Conservation (phyloP, 2,888 invertebrate species). For the Mycogona germanica region DNA sequence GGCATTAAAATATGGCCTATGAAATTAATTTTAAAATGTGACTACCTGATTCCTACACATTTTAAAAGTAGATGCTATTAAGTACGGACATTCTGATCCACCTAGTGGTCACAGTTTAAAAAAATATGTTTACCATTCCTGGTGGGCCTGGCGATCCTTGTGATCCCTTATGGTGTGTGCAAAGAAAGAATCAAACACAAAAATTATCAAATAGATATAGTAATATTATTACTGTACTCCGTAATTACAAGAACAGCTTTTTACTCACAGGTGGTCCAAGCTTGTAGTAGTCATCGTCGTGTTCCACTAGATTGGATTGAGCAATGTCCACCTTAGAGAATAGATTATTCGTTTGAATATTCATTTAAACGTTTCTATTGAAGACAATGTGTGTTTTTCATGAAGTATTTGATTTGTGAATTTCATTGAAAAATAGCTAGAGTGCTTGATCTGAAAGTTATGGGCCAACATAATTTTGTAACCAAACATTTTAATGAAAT, state of each 20-base stretch:
- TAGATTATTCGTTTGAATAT: not conserved
- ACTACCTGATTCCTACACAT: too few relatives aligned
- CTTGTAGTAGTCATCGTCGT: slow-evolving; percentile 12
- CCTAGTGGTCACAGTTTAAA: too few relatives aligned
- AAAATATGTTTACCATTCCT: slow-evolving; percentile 36
- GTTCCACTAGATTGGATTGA: slow-evolving; percentile 5
- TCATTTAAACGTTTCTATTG: not conserved
- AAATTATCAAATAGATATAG: not conserved
- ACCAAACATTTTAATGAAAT: not conserved
- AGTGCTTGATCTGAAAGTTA: too few relatives aligned
- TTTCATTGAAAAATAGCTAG: too few relatives aligned
- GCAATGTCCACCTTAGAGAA: not conserved
- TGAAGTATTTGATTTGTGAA: too few relatives aligned
- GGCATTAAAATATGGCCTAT: too few relatives aligned
- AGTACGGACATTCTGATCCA: too few relatives aligned
- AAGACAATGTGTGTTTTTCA: too few relatives aligned
- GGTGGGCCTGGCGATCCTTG: slow-evolving; percentile 39
- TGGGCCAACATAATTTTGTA: not conserved
- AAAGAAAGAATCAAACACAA: not conserved
- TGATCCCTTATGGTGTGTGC: slow-evolving; percentile 26
- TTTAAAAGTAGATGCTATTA: too few relatives aligned
- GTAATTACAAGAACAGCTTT: not conserved
- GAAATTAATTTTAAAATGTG: too few relatives aligned
- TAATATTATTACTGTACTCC: not conserved
- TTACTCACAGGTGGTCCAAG: slow-evolving; percentile 13